Base-by-base conservation (phyloP, 2,113 vertebrate species). In the Campylorhamphus procurvoides region DNA sequence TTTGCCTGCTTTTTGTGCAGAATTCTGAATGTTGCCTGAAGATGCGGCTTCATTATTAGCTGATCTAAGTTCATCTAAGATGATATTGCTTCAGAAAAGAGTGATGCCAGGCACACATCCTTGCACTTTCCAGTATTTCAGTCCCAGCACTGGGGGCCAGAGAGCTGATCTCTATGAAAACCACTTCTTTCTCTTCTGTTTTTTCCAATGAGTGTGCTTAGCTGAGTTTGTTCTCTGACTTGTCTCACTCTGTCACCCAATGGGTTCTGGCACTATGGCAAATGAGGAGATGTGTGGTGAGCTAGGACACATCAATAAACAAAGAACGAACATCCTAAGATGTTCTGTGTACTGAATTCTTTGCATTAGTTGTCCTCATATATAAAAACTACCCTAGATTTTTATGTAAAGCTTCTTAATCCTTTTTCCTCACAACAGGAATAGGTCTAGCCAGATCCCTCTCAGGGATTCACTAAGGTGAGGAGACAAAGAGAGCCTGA, bases 141-240 rank as follows among this genome's bases (percentile, higher is more conserved):
- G 24, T 50, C 27, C 13, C 29, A 75, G 24, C 13, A 25, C 33
- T 35, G 12, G 33, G 9, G 16, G 9, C 16, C 29, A 84, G 47
- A 76, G 3, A 46, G 12, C 9, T 79, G 12, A 56, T 39, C 0
- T 75, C 47, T 35, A 2, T 66, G 31, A 62, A 91, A 84, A 31
- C 0, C 0, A 27, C 4, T 25, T 3, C 2, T 39, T 44, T 49
- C 7, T 58, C 29, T 44, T 35, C 7, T 53, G 7, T 13, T 25
- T 50, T 49, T 59, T 50, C 39, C 2, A 44, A 0, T 31, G 23
- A 46, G 2, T 67, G 8, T 53, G 18, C 42, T 89, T n/a, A n/a
- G 25, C 22, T 77, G 24, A 46, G 5, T 63, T 81, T 59, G 2
- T 50, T 60, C 64, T 74, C 59, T 55, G 29, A 33, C 58, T 84